Conservation (phyloP, 2,888 invertebrate species). For the Euproctis similis region DNA sequence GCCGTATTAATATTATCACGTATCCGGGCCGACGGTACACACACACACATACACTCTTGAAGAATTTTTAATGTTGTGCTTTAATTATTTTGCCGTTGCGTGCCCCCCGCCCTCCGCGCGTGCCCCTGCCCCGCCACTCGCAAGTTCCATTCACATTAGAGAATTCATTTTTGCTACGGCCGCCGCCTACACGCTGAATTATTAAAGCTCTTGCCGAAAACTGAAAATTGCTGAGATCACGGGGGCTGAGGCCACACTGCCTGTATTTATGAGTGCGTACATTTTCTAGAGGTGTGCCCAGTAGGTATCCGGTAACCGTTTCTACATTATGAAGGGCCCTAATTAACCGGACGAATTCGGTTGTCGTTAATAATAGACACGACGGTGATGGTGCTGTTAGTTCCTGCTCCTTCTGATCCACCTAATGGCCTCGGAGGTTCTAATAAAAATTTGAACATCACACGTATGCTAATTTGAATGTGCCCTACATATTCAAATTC, state of each 20-base stretch:
- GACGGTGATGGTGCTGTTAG: conserved; percentile 23
- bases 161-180: conserved; percentile 65
- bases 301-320: conserved; percentile 59
- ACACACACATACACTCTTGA: conserved; percentile 60
- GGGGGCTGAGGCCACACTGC: conserved; percentile 31
- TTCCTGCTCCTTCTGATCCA: conserved; percentile 24
- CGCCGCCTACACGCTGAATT: conserved; percentile 31
- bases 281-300: conserved; percentile 64
- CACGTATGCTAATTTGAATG: conserved; percentile 10
- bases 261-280: conserved; percentile 63
- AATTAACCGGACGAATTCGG: conserved; percentile 58
- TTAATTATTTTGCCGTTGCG: conserved; percentile 71
- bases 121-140: no score
- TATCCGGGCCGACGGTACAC: conserved; percentile 63
- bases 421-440: conserved; percentile 7
- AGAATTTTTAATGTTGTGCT: conserved; percentile 74
- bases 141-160: conserved; percentile 75
- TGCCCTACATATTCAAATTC: conserved; percentile 1
- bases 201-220: conserved; percentile 58
- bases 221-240: conserved; percentile 69
- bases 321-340: conserved; percentile 69
- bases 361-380: conserved; percentile 39
- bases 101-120: conserved; percentile 38
- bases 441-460: conserved; percentile 2
- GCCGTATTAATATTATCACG: conserved; percentile 72